phyloP scores from a whole-genome alignment of 1,140 invertebrate genomes.

The Macrostomum lignano region DNA sequence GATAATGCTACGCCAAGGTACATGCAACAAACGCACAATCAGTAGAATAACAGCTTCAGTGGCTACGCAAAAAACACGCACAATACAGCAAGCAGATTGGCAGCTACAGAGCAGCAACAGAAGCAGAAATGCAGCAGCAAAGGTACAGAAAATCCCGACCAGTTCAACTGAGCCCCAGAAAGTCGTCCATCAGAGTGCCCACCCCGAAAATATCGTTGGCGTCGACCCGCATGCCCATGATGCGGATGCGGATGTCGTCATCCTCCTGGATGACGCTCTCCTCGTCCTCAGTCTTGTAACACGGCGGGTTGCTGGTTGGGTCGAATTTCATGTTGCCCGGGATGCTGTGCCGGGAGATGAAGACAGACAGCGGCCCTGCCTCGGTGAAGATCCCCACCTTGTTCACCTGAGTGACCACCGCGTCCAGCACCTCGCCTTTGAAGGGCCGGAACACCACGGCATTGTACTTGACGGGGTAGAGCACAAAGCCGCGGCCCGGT shows the following conservation, averaged over 20 bases:
- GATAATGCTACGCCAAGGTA: no score
- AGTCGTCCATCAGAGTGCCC: slow-evolving; percentile 4
- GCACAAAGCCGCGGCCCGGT: slow-evolving; percentile 83
- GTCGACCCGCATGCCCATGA: slow-evolving; percentile 6
- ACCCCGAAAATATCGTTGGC: slow-evolving; percentile 6
- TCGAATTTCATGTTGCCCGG: slow-evolving; percentile 91
- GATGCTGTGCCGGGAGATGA: slow-evolving; percentile 60
- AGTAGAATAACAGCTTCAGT: no score
- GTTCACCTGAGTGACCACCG: slow-evolving; percentile 89
- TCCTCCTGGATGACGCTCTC: slow-evolving; percentile 5
- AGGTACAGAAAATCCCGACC: no score
- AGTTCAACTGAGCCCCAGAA: no score
- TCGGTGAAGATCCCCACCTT: slow-evolving; percentile 97
- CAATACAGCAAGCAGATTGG: no score
- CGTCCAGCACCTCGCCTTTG: slow-evolving; percentile 94
- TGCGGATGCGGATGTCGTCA: slow-evolving; percentile 2
- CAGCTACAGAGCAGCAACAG: no score
- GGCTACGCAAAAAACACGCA: no score
- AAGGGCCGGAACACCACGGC: slow-evolving; percentile 97
- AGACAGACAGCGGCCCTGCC: slow-evolving; percentile 92
- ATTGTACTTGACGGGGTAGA: slow-evolving; percentile 95
- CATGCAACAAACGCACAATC: no score
- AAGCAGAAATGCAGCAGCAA: no score
- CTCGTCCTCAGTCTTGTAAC: slow-evolving; percentile 93
- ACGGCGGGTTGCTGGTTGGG: slow-evolving; percentile 77